Evolutionary conservation across 2,113 vertebrate species (phyloP).

Genomic region (Trogon melanurus): DNA sequence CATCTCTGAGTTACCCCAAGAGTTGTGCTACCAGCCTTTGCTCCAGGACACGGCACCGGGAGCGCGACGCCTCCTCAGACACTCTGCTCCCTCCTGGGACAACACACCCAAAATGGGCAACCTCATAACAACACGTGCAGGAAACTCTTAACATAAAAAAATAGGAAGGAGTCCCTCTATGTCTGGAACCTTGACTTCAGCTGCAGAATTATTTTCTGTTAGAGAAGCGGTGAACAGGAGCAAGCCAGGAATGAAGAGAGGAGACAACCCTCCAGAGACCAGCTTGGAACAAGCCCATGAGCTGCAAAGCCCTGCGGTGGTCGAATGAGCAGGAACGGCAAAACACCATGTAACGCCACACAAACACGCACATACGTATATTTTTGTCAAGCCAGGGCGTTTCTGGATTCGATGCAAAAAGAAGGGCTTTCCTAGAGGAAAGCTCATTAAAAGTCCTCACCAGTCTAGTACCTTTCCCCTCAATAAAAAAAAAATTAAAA

Average conservation of each 20-base stretch:
- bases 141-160: neutral
- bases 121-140: accelerated
- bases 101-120: accelerated
- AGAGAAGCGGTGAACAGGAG: neutral
- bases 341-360: accelerated
- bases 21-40: neutral
- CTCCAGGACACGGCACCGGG: accelerated
- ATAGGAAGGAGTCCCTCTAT: neutral
- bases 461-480: slow-evolving; percentile 1
- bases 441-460: slow-evolving; percentile 21
- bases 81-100: neutral
- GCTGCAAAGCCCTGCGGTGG: neutral
- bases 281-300: accelerated
- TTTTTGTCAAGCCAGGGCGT: neutral
- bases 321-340: neutral
- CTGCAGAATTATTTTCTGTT: neutral
- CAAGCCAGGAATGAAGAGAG: neutral
- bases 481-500: neutral
- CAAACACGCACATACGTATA: neutral
- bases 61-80: neutral
- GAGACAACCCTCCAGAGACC: neutral
- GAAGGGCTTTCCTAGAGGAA: neutral
- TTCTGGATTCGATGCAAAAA: neutral
- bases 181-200: neutral
- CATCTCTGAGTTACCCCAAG: neutral